phyloP scores from a whole-genome alignment of 2,888 invertebrate species.

The Lamellibrachia satsuma region DNA sequence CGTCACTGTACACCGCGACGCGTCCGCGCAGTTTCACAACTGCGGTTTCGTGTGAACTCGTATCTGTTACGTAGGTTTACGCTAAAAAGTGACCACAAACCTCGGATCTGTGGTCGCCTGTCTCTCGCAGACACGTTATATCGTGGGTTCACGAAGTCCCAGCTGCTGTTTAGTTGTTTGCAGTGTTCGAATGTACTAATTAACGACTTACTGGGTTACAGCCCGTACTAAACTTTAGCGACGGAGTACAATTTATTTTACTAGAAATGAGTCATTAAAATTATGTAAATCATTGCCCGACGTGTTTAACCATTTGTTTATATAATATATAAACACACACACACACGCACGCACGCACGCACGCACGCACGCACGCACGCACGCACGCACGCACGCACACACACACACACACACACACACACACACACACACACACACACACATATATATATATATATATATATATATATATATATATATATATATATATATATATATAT shows the following conservation, averaged over 20 bases:
- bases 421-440: too few species aligned
- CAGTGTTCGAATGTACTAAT: not conserved
- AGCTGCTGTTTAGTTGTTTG: not conserved
- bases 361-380: too few species aligned
- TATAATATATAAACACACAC: not conserved
- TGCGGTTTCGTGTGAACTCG: not conserved
- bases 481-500: too few species aligned
- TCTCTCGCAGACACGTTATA: not conserved
- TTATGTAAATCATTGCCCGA: not conserved
- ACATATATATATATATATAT: too few species aligned
- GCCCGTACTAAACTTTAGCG: not conserved
- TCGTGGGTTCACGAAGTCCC: conserved; percentile 5
- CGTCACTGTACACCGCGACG: not conserved
- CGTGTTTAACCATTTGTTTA: not conserved
- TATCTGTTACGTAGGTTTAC: not conserved
- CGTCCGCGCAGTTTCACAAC: not conserved
- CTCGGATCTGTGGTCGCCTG: not conserved
- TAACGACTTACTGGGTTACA: conserved; percentile 3
- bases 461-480: too few species aligned
- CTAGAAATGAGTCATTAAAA: not conserved
- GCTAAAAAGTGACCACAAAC: not conserved
- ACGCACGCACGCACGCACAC: too few species aligned
- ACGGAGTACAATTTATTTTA: not conserved
- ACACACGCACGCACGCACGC: too few species aligned
- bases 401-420: too few species aligned